Base-by-base conservation (phyloP, 2,113 vertebrate genomes). In the Ceratotherium simum region DNA sequence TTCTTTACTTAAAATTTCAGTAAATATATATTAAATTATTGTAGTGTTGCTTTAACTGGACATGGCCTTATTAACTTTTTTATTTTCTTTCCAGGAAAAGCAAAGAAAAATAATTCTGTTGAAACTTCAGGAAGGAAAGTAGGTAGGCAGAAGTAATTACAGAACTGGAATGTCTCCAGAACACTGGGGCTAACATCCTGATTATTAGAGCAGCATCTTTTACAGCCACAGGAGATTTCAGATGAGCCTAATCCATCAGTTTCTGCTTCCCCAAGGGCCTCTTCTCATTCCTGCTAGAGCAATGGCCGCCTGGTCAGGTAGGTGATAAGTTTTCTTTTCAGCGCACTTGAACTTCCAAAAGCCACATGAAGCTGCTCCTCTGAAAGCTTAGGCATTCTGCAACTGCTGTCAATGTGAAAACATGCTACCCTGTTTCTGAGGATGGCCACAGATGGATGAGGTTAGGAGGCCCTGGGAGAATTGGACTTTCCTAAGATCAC, bases 121-220 rank as follows among this genome's bases (percentile, higher is more conserved):
- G 76, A 94, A 95, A 92, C 73, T 51, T 82, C 54, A 72, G 36
- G 46, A 67, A 94, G 42, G n/a, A 83, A 91, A 94, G 29, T 54
- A 83, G 58, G 51, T 46, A 91, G 64, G 73, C 78, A 90, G 56
- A 91, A 83, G 54, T 95, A 96, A 96, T 95, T 94, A 96, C 11
- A 36, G 67, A 75, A n/a, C 23, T 92, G 94, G 92, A 96, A 48
- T 9, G 16, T 31, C 25, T 95, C 90, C 87, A 94, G 92, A 67
- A 76, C 23, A 67, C 89, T 56, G 70, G 4, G 13, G 33, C 69
- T 85, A 39, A 46, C 56, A 78, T 75, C 62, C 64, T 97, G 76
- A 90, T 92, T 79, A 96, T 84, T 29, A 92, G 80, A 95, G 58
- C 70, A 96, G 33, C 33, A 70, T 94, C 54, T 81, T 80, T 73